Conservation (phyloP, 2,888 invertebrate genomes). For the Endotricha flammealis region DNA sequence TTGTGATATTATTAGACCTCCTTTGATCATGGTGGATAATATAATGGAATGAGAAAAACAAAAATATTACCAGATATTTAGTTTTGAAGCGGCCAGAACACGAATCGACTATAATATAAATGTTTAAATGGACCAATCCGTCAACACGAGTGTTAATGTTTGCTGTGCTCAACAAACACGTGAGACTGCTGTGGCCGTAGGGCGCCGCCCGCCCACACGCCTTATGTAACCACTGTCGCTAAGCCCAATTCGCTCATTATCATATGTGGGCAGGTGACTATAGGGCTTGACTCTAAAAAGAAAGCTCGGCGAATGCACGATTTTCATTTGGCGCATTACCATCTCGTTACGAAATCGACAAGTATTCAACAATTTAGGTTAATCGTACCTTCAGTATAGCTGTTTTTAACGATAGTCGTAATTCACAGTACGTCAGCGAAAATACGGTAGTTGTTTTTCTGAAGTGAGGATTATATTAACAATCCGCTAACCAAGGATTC, state of each 20-base stretch:
- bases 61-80: no score
- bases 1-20: no score
- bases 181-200: constrained; percentile 22
- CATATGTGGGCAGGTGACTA: constrained; percentile 4
- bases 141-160: constrained; percentile 26
- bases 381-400: no score
- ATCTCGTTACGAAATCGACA: no score
- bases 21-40: no score
- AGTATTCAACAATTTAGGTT: no score
- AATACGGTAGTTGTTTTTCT: neutral
- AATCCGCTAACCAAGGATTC: neutral
- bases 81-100: no score
- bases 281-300: neutral
- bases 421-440: no score
- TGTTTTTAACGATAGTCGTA: no score
- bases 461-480: neutral
- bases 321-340: no score
- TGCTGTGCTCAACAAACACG: constrained; percentile 19
- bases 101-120: neutral
- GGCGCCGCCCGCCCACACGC: constrained; percentile 57
- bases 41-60: no score
- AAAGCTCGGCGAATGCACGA: no score
- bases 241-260: constrained; percentile 13
- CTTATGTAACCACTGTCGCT: constrained; percentile 40
- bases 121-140: neutral